phyloP scores from a whole-genome alignment of 2,113 vertebrate genomes.

The Corapipo altera region DNA sequence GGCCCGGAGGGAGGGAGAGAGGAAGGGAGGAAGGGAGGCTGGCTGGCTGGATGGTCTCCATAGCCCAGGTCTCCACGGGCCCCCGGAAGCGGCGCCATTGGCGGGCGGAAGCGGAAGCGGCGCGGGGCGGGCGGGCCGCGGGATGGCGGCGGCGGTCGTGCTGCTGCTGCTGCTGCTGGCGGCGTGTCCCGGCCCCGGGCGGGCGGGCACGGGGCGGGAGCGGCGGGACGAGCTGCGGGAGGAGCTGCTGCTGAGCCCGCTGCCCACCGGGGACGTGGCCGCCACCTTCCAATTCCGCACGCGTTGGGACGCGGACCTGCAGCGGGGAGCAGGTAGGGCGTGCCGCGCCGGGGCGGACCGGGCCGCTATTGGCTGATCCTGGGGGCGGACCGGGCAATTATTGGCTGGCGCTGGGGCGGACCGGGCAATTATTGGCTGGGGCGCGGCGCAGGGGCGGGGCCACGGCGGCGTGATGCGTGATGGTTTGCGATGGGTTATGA shows the following conservation, averaged over 20 bases:
- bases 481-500: fast-evolving
- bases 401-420: not conserved
- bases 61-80: not conserved
- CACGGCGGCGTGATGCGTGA: not conserved
- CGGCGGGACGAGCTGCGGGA: constrained; percentile 77
- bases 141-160: not conserved
- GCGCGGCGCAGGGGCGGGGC: not conserved
- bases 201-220: not conserved
- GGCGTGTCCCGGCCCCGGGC: not conserved
- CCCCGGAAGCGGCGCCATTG: not conserved
- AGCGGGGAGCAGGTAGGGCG: not conserved
- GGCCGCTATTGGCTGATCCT: not conserved
- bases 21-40: too few relatives aligned
- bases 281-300: constrained; percentile 94
- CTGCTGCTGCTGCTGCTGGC: not conserved
- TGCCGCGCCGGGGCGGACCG: not conserved
- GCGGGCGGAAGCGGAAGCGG: constrained; percentile 27
- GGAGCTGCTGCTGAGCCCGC: constrained; percentile 87
- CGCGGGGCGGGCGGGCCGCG: not conserved
- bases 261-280: constrained; percentile 89
- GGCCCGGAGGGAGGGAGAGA: not conserved
- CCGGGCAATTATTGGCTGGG: not conserved
- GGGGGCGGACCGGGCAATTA: not conserved
- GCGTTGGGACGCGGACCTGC: constrained; percentile 77
- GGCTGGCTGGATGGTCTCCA: not conserved